Evolutionary conservation across 1,140 invertebrate species (phyloP), one percentile per base, ranked within the genome.

Genomic region (Rhynchophorus ferrugineus): DNA sequence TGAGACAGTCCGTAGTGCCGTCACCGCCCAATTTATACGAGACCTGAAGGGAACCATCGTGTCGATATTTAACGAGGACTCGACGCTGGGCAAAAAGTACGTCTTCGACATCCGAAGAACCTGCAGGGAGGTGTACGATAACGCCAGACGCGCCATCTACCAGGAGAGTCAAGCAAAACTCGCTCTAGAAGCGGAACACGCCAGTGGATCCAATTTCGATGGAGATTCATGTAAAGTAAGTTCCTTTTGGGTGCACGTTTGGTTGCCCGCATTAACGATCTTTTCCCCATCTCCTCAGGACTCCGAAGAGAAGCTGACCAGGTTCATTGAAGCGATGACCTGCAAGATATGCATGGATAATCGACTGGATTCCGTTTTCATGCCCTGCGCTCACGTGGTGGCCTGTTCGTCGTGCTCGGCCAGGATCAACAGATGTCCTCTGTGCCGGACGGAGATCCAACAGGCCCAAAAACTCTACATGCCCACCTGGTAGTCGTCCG

Each of bases 1-100:
- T 71, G 89, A 92, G 67, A 91, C 89, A 0, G 89, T 93, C 1
- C 77, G 88, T 9, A 87, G 80, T 60, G 87, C 87, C 46, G 89
- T 93, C 18, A 90, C 87, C 2, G 81, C 87, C 37, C 89, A 92
- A 68, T 91, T 88, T 64, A 89, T 90, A 24, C 76, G 88, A 48
- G 89, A 92, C 72, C 74, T 93, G 46, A 92, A 92, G 77, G 89
- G 89, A 46, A 91, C 88, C n/a, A 87, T 93, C 60, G 86, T 86
- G 46, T 91, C 89, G 1, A 86, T 90, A 67, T 92, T 92, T 75
- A 90, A 90, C 71, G 89, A 91, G 71, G 86, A 90, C 61, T 87
- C 87, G 19, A 85, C 85, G 2, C 68, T 89, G 22, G 89, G 88
- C 3, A 89, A 90, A 58, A 86, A 88, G 34, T 93, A 91, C 69